Percentiles rank a stretch among this genome's conserved stretches.
These are phyloP conservation scores for Erethizon dorsatum DNA, from an alignment of 2,797 vertebrate genomes.

Conservation along the genomic window DNA sequence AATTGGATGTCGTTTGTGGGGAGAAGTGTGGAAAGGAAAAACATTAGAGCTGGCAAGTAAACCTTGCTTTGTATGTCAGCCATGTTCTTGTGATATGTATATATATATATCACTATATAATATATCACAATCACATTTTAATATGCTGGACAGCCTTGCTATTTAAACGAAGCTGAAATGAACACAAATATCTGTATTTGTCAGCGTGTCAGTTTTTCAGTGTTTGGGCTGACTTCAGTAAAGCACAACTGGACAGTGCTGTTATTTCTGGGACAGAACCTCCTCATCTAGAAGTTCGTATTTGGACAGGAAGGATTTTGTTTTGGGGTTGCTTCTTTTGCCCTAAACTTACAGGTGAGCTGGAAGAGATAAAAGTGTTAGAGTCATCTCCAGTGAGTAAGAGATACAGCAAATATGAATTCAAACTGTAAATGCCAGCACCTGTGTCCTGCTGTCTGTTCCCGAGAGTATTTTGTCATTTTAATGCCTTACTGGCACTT, in stretches of 20 bases:
- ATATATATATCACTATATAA: not conserved
- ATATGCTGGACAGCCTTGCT: not conserved
- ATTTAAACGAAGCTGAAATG: slow-evolving; percentile 19
- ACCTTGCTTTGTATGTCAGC: not conserved
- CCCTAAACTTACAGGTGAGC: not conserved
- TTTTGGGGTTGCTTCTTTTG: not conserved
- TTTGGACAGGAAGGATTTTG: not conserved
- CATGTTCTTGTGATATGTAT: not conserved
- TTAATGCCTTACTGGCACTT: not conserved
- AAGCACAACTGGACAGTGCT: not conserved
- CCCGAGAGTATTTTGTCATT: not conserved
- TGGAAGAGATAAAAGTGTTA: not conserved
- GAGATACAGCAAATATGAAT: not conserved
- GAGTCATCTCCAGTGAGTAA: not conserved
- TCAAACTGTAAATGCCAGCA: not conserved
- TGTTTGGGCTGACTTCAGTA: not conserved
- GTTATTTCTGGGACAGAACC: not conserved
- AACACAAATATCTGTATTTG: not conserved
- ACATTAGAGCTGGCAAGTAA: not conserved
- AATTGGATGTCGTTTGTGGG: not conserved
- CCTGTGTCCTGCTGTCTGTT: no score
- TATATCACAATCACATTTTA: not conserved
- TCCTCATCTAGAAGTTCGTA: not conserved
- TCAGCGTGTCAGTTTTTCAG: slow-evolving; percentile 3
- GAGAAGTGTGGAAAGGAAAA: not conserved